A percentile compares a stretch with the other conserved stretches of the same genome.
Conservation (phyloP, 2,888 invertebrate species). For the Tetramorium bicarinatum region DNA sequence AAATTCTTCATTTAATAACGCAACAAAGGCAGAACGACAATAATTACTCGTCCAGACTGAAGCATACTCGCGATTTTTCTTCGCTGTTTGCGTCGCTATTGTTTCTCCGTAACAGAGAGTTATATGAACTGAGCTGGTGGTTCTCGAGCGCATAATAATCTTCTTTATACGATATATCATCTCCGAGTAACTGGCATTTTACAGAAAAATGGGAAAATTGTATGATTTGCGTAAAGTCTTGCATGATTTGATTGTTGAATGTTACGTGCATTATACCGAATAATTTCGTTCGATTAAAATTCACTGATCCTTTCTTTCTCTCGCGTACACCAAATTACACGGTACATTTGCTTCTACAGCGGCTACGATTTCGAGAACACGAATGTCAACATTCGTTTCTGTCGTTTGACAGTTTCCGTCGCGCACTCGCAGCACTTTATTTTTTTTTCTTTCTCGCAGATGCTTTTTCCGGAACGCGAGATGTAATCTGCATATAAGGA, state of each 20-base stretch:
- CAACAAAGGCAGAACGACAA: constrained; percentile 28
- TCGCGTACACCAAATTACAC: not conserved
- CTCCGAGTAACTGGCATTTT: constrained; percentile 6
- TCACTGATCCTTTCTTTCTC: not conserved
- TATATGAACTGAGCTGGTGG: constrained; percentile 2
- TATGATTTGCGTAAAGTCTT: not conserved
- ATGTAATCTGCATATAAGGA: constrained; percentile 17
- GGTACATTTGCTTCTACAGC: not conserved
- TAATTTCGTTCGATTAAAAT: constrained; percentile 23
- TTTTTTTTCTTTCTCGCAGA: not conserved
- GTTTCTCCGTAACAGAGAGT: constrained; percentile 31
- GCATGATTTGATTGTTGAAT: constrained; percentile 4
- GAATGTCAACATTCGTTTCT: not conserved
- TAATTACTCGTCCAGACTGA: constrained; percentile 34
- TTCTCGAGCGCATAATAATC: constrained; percentile 47
- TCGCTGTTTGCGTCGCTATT: constrained; percentile 41
- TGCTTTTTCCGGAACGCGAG: constrained; percentile 5
- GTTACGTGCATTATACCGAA: constrained; percentile 19
- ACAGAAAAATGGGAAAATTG: constrained; percentile 23
- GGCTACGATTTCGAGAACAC: constrained; percentile 12
- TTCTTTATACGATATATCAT: not conserved
- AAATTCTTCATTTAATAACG: constrained; percentile 24
- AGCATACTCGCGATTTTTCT: constrained; percentile 40
- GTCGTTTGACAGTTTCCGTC: not conserved
- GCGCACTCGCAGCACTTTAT: not conserved